Evolutionary conservation across 1,140 invertebrate genomes (phyloP), one percentile per base, ranked within the genome.

Genomic region (Oreohelix idahoensis): DNA sequence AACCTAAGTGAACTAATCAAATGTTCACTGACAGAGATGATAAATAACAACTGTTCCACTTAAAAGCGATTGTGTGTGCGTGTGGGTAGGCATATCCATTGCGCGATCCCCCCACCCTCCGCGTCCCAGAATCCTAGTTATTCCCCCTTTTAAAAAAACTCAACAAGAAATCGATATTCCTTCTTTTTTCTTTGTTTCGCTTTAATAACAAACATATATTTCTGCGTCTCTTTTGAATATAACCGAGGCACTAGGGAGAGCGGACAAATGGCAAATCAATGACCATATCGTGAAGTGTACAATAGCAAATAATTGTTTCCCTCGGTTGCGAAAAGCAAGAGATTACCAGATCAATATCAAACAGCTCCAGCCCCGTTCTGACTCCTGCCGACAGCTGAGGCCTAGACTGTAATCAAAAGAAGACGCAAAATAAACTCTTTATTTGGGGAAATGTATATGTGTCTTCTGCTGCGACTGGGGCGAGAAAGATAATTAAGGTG

Each of bases 231-330:
- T 66, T 29, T n/a, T 2, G 63, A 32, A 32, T 66, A 32, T 32
- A 32, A 66, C 63, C 8, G 63, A 29, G 0, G 63, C n/a, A 66
- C n/a, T 32, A 4, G n/a, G 8, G 20, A 66, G 63, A 66, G 63
- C 63, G 63, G 29, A 66, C 63, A 66, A 66, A 66, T 66, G 63
- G 63, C 63, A 66, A 66, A 66, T 66, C 63, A 66, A 66, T 66
- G 63, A n/a, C 63, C 63, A 66, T 1, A 66, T 66, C 11, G 63
- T 13, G 63, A 13, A 66, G 63, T 66, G 63, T 66, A 66, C 63
- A 66, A 66, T 66, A 66, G 63, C 63, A 66, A 66, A 66, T 66
- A 66, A 66, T 66, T 66, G 63, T 66, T 66, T 66, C 63, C 5
- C 63, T 66, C n/a, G n/a, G n/a, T 66, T 8, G 63, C 63, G 29